Conservation (phyloP, 2,113 vertebrate species). For the Mus pahari region DNA sequence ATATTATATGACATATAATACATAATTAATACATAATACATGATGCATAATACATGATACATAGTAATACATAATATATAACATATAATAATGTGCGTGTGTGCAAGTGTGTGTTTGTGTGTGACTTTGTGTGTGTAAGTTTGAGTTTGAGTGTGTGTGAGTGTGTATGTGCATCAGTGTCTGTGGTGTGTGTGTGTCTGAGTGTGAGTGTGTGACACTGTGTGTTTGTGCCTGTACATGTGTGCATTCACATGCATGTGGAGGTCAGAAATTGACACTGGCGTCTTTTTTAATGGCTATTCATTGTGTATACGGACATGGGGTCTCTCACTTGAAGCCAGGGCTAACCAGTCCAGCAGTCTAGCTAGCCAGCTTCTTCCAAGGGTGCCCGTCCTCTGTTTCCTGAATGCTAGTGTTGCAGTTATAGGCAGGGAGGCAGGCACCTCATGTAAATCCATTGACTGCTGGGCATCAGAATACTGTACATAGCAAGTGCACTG, state of each 20-base stretch:
- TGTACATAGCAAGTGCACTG: neutral
- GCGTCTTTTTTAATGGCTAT: conserved; percentile 18
- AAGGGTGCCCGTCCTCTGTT: neutral
- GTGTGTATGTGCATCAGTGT: too few species aligned
- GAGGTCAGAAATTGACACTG: too few species aligned
- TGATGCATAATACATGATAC: too few species aligned
- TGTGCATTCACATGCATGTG: neutral
- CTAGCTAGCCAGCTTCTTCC: neutral
- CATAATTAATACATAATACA: too few species aligned
- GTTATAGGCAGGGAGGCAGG: neutral
- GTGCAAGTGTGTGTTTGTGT: too few species aligned
- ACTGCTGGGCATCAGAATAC: neutral
- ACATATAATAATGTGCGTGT: too few species aligned
- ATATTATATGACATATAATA: too few species aligned
- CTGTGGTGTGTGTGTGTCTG: too few species aligned
- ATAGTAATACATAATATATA: too few species aligned
- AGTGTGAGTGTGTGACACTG: neutral
- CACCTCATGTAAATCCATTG: too few species aligned
- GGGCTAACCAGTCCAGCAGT: neutral
- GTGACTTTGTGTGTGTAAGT: too few species aligned
- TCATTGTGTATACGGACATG: neutral
- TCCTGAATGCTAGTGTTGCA: neutral
- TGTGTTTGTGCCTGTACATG: neutral
- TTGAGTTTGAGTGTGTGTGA: neutral
- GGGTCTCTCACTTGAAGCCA: neutral